Conservation (phyloP, 2,797 vertebrate species). For the Sus cebifrons region DNA sequence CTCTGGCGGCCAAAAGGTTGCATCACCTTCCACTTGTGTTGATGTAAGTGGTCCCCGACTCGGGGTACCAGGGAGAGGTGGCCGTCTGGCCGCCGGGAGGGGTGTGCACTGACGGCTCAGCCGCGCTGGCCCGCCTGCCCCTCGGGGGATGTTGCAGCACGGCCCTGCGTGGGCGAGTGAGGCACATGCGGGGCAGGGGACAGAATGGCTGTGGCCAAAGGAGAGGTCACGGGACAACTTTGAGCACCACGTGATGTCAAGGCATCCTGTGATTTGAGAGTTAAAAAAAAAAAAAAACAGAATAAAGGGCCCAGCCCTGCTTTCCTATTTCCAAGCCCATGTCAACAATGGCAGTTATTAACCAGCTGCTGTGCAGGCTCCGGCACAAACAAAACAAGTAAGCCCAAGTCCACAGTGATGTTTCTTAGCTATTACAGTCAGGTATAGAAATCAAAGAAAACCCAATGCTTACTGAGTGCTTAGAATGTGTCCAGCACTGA, state of each 20-base stretch:
- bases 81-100: not conserved
- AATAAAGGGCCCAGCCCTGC: not conserved
- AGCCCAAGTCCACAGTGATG: not conserved
- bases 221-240: not conserved
- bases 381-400: not conserved
- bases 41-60: not conserved
- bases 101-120: not conserved
- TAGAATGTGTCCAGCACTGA: not conserved
- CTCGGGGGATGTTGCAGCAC: not conserved
- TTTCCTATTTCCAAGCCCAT: not conserved
- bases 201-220: not conserved
- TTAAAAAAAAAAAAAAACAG: not conserved
- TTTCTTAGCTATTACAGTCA: not conserved
- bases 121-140: not conserved
- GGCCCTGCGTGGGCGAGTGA: not conserved
- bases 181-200: not conserved
- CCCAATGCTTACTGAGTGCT: not conserved
- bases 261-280: not conserved
- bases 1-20: conserved; percentile 42
- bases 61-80: not conserved
- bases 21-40: conserved; percentile 49
- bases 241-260: not conserved
- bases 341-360: conserved; percentile 1
- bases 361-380: not conserved
- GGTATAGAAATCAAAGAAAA: not conserved